Evolutionary conservation across 2,113 vertebrate genomes (phyloP).

Genomic region (Asarcornis scutulata): DNA sequence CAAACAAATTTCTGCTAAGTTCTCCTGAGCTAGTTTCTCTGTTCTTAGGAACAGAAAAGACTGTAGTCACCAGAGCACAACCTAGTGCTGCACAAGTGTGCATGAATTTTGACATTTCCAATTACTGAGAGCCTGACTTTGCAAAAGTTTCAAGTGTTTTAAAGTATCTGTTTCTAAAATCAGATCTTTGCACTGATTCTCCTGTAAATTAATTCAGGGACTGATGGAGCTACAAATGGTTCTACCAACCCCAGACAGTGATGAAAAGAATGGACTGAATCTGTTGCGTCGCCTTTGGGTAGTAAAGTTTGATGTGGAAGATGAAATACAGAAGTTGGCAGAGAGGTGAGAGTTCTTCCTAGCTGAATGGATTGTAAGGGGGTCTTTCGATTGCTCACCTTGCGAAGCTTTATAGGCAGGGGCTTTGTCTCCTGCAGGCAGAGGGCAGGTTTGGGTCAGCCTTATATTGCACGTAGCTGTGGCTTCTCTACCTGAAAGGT

Average conservation of each 20-base stretch:
- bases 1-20: background rate
- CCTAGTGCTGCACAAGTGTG: background rate
- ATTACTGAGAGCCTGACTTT: background rate
- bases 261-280: conserved; percentile 87
- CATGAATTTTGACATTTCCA: background rate
- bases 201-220: conserved; percentile 77
- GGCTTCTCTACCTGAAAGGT: background rate
- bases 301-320: conserved; percentile 90
- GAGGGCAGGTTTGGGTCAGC: background rate
- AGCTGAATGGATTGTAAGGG: background rate
- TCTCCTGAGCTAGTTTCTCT: background rate
- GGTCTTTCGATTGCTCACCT: background rate
- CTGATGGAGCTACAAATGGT: conserved; percentile 94
- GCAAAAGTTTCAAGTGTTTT: background rate
- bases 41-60: background rate
- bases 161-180: background rate
- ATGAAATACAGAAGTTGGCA: conserved; percentile 85
- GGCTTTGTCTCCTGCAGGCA: background rate
- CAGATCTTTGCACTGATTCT: background rate
- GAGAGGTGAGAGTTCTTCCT: conserved; percentile 81
- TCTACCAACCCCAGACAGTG: conserved; percentile 86
- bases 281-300: conserved; percentile 94
- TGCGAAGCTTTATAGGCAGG: background rate
- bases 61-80: background rate
- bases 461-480: fast-evolving